Percentiles rank a stretch among this genome's conserved stretches.
These are phyloP conservation scores for Neostethus bicornis DNA, from an alignment of 2,797 vertebrate genomes.

Conservation along the genomic window DNA sequence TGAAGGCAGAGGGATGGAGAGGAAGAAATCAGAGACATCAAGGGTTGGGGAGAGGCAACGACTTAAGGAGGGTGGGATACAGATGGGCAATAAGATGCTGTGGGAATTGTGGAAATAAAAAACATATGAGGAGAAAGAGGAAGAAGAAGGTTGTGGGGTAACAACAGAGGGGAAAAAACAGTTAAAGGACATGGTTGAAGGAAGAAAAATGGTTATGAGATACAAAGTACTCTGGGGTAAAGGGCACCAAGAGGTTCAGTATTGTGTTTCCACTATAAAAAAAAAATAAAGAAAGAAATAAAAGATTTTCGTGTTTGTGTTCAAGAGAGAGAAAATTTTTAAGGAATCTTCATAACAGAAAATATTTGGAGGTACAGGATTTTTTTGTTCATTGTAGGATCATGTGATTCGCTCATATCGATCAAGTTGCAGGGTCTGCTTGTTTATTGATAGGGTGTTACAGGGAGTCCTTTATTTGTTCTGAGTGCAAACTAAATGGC, in stretches of 20 bases:
- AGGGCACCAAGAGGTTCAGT: constrained; percentile 21
- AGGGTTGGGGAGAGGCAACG: constrained; percentile 51
- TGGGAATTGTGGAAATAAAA: constrained; percentile 52
- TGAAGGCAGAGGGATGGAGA: constrained; percentile 44
- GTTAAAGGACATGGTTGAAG: constrained; percentile 37
- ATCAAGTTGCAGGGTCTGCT: constrained; percentile 3
- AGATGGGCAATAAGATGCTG: constrained; percentile 37
- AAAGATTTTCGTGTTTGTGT: constrained; percentile 3
- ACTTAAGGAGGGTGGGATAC: constrained; percentile 32
- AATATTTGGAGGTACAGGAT: no score
- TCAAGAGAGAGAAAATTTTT: constrained; percentile 1
- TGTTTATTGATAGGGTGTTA: constrained; percentile 7
- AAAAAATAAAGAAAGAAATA: constrained; percentile 35
- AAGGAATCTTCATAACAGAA: no score
- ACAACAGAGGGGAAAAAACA: constrained; percentile 36
- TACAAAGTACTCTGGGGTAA: constrained; percentile 24
- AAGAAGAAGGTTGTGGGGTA: constrained; percentile 13
- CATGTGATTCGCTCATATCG: constrained; percentile 8
- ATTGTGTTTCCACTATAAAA: constrained; percentile 19
- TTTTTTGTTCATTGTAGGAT: no score
- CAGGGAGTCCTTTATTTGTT: neutral
- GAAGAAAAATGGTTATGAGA: constrained; percentile 21
- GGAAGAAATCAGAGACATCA: constrained; percentile 39
- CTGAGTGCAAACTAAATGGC: no score
- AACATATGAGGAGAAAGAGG: constrained; percentile 21